A percentile compares a stretch with the other conserved stretches of the same genome.
Evolutionary conservation across 2,888 invertebrate genomes (phyloP).

Genomic region (Cremastinae sp.): DNA sequence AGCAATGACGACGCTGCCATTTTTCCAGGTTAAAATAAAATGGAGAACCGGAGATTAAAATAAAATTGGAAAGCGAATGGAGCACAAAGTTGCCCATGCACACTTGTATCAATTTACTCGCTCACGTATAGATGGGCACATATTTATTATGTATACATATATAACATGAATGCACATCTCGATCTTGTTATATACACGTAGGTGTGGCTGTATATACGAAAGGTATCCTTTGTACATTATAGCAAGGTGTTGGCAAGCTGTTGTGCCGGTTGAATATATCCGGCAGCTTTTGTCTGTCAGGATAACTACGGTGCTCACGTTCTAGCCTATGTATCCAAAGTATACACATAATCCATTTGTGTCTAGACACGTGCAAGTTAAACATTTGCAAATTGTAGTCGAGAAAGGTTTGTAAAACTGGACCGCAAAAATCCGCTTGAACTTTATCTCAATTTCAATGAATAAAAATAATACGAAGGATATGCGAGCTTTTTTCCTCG

Average conservation of each 20-base stretch:
- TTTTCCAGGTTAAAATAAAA: too few species aligned
- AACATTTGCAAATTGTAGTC: constrained; percentile 18
- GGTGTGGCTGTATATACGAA: constrained; percentile 36
- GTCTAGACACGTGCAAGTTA: constrained; percentile 1
- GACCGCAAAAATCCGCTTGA: too few species aligned
- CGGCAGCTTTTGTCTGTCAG: constrained; percentile 60
- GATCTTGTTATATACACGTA: constrained; percentile 27
- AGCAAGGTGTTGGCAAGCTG: constrained; percentile 62
- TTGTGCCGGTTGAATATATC: constrained; percentile 61
- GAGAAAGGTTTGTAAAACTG: too few species aligned
- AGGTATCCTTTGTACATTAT: constrained; percentile 60
- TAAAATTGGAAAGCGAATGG: neutral
- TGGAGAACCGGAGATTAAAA: too few species aligned
- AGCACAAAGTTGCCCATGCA: constrained; percentile 28
- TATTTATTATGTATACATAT: constrained; percentile 20
- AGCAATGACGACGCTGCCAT: too few species aligned
- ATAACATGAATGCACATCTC: constrained; percentile 22
- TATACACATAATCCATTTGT: neutral
- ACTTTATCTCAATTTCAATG: too few species aligned
- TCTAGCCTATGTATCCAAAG: constrained; percentile 11
- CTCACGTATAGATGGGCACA: constrained; percentile 30
- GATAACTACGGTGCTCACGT: constrained; percentile 36
- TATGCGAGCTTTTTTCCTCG: too few species aligned
- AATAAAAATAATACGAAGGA: too few species aligned
- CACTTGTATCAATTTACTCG: constrained; percentile 41